Conservation (phyloP, 2,888 invertebrate species). For the Branchipolynoe longqiensis region DNA sequence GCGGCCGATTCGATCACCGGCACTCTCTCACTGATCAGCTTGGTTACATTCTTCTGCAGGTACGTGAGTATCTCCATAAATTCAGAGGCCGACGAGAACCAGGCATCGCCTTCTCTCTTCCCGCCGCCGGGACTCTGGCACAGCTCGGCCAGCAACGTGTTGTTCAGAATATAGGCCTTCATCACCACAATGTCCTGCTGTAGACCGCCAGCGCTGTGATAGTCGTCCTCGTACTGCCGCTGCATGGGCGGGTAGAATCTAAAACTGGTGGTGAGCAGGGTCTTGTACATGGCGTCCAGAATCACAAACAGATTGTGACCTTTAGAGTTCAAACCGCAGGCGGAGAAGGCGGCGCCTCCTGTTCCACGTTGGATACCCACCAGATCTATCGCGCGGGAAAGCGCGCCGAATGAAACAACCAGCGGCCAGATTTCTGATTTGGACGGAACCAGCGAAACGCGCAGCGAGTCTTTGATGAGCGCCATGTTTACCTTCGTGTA, state of each 20-base stretch:
- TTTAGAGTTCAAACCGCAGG: not conserved
- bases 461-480: slow-evolving; percentile 2
- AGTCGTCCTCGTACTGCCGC: not conserved
- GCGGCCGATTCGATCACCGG: not conserved
- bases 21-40: not conserved
- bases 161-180: not conserved
- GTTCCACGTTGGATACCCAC: not conserved
- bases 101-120: not conserved
- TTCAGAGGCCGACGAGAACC: not conserved
- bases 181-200: not conserved
- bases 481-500: slow-evolving; percentile 24
- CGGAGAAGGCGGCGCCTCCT: slow-evolving; percentile 29
- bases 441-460: not conserved
- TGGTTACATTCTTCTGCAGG: not conserved
- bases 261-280: not conserved
- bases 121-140: not conserved
- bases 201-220: not conserved
- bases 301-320: not conserved
- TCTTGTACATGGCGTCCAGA: not conserved
- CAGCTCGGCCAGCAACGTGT: not conserved
- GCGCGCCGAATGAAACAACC: not conserved
- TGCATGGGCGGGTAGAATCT: slow-evolving; percentile 1
- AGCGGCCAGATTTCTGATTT: slow-evolving; percentile 4
- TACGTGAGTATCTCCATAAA: not conserved
- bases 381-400: not conserved